phyloP scores from a whole-genome alignment of 2,113 vertebrate species.

The Cavia porcellus region DNA sequence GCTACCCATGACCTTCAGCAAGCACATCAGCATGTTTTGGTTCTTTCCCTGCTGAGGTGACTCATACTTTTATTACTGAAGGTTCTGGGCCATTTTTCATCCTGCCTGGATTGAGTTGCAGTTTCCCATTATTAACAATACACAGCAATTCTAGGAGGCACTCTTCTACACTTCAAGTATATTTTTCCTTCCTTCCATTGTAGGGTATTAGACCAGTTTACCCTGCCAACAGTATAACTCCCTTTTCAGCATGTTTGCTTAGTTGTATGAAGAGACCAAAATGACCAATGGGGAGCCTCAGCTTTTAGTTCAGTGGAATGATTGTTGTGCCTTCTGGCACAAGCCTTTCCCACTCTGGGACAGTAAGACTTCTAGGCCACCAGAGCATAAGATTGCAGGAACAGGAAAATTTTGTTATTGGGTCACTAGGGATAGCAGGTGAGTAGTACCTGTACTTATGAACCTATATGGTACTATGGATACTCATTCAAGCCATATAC shows the following conservation, averaged over 20 bases:
- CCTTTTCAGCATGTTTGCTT: neutral
- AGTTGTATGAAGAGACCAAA: neutral
- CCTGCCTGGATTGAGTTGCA: neutral
- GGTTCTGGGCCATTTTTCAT: neutral
- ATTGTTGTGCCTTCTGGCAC: neutral
- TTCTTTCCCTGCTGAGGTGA: neutral
- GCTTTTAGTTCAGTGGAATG: neutral
- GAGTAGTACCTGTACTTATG: neutral
- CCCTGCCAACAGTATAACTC: neutral
- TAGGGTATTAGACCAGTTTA: neutral
- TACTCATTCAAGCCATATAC: neutral
- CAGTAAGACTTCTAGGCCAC: neutral
- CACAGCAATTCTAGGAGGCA: neutral
- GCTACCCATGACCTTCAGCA: neutral
- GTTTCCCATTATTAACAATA: neutral
- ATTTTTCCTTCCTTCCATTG: neutral
- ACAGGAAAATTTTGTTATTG: neutral
- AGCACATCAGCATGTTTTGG: neutral
- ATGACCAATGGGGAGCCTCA: neutral
- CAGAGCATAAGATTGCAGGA: neutral
- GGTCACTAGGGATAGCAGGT: neutral
- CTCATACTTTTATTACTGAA: neutral
- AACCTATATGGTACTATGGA: neutral
- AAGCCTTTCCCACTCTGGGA: neutral
- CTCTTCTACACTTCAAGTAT: neutral